phyloP scores from a whole-genome alignment of 1,140 invertebrate species.

The Campodea augens region DNA sequence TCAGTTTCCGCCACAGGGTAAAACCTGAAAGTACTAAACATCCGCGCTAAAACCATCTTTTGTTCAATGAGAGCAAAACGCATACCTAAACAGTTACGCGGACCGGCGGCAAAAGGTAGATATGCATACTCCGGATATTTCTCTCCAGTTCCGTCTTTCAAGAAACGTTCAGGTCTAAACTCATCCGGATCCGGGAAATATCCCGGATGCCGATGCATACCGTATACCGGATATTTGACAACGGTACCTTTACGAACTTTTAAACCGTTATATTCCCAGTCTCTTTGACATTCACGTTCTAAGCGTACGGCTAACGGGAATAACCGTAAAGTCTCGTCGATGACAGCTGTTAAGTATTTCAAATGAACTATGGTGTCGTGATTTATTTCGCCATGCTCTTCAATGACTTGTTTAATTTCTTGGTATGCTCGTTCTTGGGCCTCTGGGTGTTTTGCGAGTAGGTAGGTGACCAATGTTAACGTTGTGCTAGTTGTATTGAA shows the following conservation, averaged over 20 bases:
- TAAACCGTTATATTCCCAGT: slow-evolving; percentile 9
- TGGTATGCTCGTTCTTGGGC: not conserved
- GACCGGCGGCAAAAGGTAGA: slow-evolving; percentile 34
- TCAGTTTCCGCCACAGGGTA: too few species aligned
- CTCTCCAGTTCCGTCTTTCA: slow-evolving; percentile 12
- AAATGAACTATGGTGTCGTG: slow-evolving; percentile 10
- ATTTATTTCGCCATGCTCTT: slow-evolving; percentile 4
- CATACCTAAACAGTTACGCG: slow-evolving; percentile 26
- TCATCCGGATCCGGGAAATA: slow-evolving; percentile 34
- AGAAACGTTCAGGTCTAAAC: slow-evolving; percentile 40
- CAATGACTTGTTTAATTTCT: not conserved
- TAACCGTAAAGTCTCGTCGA: slow-evolving; percentile 10
- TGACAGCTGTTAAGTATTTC: slow-evolving; percentile 9
- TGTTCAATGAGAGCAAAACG: not conserved
- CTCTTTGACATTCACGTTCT: slow-evolving; percentile 13
- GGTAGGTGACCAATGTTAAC: not conserved
- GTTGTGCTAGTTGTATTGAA: not conserved
- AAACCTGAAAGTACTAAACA: not conserved
- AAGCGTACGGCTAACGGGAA: slow-evolving; percentile 9
- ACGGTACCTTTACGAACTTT: slow-evolving; percentile 25
- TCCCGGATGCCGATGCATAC: slow-evolving; percentile 37
- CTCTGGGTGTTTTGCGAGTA: not conserved
- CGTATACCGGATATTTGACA: slow-evolving; percentile 36
- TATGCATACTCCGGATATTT: slow-evolving; percentile 18
- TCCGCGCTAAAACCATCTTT: not conserved